These are phyloP conservation scores for Cyprinodon diabolis DNA, from an alignment of 2,797 vertebrate genomes.

Conservation along the genomic window DNA sequence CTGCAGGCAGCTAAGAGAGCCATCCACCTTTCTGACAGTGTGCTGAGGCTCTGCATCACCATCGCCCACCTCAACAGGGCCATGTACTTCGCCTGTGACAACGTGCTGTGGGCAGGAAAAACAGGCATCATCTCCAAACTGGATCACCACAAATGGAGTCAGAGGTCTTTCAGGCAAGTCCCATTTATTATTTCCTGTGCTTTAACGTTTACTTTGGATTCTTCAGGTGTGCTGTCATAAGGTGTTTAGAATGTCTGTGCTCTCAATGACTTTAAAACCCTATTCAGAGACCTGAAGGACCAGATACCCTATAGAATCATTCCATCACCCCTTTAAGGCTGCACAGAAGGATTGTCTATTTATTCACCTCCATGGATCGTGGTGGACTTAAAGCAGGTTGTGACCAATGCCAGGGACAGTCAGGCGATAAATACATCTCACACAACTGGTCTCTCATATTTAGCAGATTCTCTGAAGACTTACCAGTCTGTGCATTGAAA, in stretches of 20 bases:
- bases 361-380: no score
- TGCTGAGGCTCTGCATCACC: slow-evolving; percentile 91
- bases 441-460: no score
- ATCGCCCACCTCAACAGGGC: slow-evolving; percentile 90
- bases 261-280: neutral
- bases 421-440: no score
- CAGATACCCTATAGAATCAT: no score
- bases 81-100: slow-evolving; percentile 94
- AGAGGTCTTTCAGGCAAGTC: slow-evolving; percentile 89
- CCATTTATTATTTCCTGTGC: neutral
- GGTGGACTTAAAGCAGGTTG: no score
- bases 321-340: no score
- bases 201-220: neutral
- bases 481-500: no score
- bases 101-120: slow-evolving; percentile 90
- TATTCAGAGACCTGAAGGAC: no score
- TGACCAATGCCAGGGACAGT: no score
- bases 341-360: no score
- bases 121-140: slow-evolving; percentile 80
- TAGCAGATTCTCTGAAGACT: no score
- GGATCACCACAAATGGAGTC: slow-evolving; percentile 91
- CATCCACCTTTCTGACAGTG: slow-evolving; percentile 89
- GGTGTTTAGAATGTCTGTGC: neutral
- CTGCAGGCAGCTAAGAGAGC: slow-evolving; percentile 88
- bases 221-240: neutral